These are phyloP conservation scores for Catostomus latipinnis DNA, from an alignment of 2,797 vertebrate genomes.

Conservation along the genomic window DNA sequence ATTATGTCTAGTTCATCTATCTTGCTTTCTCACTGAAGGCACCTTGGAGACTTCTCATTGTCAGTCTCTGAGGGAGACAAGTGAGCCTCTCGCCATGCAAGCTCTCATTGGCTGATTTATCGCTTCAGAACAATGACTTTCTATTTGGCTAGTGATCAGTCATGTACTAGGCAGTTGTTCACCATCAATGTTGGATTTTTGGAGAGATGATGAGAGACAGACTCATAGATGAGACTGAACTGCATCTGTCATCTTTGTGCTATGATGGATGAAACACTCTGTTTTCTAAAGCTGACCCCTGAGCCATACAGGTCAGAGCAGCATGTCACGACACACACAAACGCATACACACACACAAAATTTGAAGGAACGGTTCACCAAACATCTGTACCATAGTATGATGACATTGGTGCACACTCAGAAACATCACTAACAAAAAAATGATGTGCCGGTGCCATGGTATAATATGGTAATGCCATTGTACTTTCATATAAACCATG, in stretches of 20 bases:
- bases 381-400: background rate
- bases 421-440: background rate
- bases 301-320: slow-evolving; percentile 26
- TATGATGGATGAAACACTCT: slow-evolving; percentile 37
- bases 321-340: background rate
- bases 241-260: slow-evolving; percentile 40
- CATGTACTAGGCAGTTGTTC: slow-evolving; percentile 32
- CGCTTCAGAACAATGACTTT: slow-evolving; percentile 41
- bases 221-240: slow-evolving; percentile 29
- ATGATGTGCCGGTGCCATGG: too few species aligned
- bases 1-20: slow-evolving; percentile 40
- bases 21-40: slow-evolving; percentile 40
- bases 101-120: slow-evolving; percentile 41
- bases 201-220: slow-evolving; percentile 35
- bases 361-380: background rate
- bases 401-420: slow-evolving; percentile 20
- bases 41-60: background rate
- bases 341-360: background rate
- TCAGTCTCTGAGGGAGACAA: slow-evolving; percentile 20
- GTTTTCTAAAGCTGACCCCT: slow-evolving; percentile 40
- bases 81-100: slow-evolving; percentile 13
- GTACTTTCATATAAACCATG: too few species aligned
- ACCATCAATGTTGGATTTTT: slow-evolving; percentile 31
- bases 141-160: slow-evolving; percentile 44
- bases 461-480: background rate